Percentiles rank a stretch among this genome's conserved stretches.
Conservation (phyloP, 2,113 vertebrate genomes). For the Axis porcinus region DNA sequence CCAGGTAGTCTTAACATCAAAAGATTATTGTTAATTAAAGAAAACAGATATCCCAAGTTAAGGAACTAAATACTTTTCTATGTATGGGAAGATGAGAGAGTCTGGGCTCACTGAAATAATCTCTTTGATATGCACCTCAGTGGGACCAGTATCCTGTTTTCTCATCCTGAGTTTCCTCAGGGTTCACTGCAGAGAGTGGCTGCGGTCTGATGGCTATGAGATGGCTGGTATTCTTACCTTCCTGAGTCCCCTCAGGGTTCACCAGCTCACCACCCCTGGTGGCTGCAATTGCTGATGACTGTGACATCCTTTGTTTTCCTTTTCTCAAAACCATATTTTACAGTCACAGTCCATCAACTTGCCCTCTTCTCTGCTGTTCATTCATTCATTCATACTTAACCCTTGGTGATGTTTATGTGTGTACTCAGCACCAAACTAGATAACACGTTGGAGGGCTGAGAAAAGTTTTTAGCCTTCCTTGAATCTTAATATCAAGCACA, state of each 20-base stretch:
- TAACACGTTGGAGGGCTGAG: background rate
- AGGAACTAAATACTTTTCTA: background rate
- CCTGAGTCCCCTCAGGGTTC: background rate
- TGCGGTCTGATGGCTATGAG: background rate
- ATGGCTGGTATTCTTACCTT: background rate
- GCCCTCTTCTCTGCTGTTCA: background rate
- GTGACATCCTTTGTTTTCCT: background rate
- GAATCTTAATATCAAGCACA: background rate
- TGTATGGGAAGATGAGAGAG: background rate
- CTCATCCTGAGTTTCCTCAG: background rate
- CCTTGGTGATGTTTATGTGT: background rate
- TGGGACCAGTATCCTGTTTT: background rate
- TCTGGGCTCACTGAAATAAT: background rate
- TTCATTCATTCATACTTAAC: background rate
- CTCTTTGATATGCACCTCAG: background rate
- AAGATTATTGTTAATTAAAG: background rate
- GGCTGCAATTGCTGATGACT: background rate
- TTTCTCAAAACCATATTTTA: background rate
- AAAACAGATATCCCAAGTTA: background rate
- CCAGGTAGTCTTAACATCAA: background rate
- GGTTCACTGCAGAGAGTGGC: background rate
- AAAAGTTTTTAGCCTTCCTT: background rate
- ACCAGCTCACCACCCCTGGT: background rate
- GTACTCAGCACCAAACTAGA: background rate
- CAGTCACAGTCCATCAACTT: background rate